These are phyloP conservation scores for Scaptodrosophila lebanonensis DNA, from an alignment of 1,140 invertebrate species.

Conservation along the genomic window DNA sequence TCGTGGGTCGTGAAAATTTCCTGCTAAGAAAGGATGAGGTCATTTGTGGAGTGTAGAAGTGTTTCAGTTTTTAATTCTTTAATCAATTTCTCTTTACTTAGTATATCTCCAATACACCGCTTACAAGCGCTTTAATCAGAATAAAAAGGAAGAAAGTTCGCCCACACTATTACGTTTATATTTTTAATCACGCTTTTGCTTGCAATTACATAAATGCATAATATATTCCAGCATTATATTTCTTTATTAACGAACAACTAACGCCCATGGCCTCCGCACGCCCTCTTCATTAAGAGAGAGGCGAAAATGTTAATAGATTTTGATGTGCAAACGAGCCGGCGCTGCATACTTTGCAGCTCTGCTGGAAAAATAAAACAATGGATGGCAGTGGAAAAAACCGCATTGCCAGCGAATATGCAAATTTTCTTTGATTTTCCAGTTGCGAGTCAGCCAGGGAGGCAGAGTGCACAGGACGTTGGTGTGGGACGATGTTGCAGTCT, in stretches of 20 bases:
- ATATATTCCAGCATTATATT: slow-evolving; percentile 20
- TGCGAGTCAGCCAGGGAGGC: not conserved
- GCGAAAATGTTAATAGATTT: not conserved
- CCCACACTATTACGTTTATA: slow-evolving; percentile 51
- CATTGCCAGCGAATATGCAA: slow-evolving; percentile 48
- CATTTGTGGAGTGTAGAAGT: too few relatives aligned
- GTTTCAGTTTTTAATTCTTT: too few relatives aligned
- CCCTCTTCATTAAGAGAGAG: too few relatives aligned
- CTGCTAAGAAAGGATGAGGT: too few relatives aligned
- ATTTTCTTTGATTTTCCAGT: slow-evolving; percentile 26
- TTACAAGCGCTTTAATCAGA: slow-evolving; percentile 35
- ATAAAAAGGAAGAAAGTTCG: too few relatives aligned
- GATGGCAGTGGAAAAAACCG: slow-evolving; percentile 23
- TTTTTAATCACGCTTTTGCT: slow-evolving; percentile 23
- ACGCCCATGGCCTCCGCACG: too few relatives aligned
- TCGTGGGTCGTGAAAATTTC: too few relatives aligned
- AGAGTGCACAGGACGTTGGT: slow-evolving; percentile 19
- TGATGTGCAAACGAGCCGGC: not conserved
- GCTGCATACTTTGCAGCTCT: not conserved
- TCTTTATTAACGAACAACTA: too few relatives aligned
- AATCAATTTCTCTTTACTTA: too few relatives aligned
- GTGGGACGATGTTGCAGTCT: slow-evolving; percentile 36
- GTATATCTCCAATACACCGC: too few relatives aligned
- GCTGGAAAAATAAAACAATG: slow-evolving; percentile 3
- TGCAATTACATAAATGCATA: slow-evolving; percentile 56